A percentile compares a stretch with the other conserved stretches of the same genome.
These are phyloP conservation scores for Vanessa cardui DNA, from an alignment of 2,888 invertebrate species.

Conservation along the genomic window DNA sequence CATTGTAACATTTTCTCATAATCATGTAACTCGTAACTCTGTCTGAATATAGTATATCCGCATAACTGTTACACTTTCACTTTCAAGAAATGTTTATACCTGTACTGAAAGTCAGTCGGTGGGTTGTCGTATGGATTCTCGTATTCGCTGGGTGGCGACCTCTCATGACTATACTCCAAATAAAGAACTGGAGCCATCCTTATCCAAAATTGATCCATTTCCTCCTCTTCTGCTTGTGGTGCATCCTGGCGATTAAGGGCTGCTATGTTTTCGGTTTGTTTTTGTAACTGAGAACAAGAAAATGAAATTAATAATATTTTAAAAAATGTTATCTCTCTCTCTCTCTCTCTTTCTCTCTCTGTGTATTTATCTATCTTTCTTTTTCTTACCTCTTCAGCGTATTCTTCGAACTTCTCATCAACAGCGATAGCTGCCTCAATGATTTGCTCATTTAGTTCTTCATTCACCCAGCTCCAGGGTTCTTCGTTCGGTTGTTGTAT, in stretches of 20 bases:
- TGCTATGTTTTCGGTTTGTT: background rate
- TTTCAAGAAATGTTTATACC: too few species aligned
- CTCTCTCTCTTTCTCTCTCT: background rate
- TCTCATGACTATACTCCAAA: slow-evolving; percentile 59
- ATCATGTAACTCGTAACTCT: too few species aligned
- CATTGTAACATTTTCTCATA: too few species aligned
- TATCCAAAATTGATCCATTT: slow-evolving; percentile 53
- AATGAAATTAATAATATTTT: background rate
- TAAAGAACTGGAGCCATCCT: slow-evolving; percentile 59
- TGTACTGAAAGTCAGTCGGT: slow-evolving; percentile 67
- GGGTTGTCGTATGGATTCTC: slow-evolving; percentile 65
- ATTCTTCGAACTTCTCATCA: slow-evolving; percentile 45
- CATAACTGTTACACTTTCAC: too few species aligned
- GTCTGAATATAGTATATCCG: too few species aligned
- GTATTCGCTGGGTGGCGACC: slow-evolving; percentile 51
- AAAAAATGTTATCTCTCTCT: background rate
- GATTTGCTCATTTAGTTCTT: slow-evolving; percentile 46
- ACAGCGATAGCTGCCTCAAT: slow-evolving; percentile 49
- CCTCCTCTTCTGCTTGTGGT: slow-evolving; percentile 39
- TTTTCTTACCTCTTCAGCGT: slow-evolving; percentile 31
- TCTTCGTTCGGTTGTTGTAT: slow-evolving; percentile 34
- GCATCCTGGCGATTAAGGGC: slow-evolving; percentile 32
- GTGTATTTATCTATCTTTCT: background rate
- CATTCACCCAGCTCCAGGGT: slow-evolving; percentile 63
- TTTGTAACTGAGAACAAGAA: background rate